Evolutionary conservation across 1,140 invertebrate species (phyloP).

Genomic region (Lasioglossum baleicum): DNA sequence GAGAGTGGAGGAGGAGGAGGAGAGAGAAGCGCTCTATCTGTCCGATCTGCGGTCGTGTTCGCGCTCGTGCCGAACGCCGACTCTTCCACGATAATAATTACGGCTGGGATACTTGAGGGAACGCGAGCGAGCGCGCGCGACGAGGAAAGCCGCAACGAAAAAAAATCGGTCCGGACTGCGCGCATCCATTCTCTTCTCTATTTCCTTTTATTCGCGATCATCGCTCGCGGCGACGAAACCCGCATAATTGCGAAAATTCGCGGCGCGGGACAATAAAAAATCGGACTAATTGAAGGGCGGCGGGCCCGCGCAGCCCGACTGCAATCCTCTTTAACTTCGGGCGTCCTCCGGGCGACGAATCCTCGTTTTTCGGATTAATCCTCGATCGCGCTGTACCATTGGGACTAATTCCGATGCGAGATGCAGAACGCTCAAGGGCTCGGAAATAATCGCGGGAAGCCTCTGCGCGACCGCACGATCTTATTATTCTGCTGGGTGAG

Average conservation of each 20-base stretch:
- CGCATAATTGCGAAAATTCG: constrained; percentile 62
- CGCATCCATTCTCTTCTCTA: constrained; percentile 32
- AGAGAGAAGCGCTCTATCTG: constrained; percentile 47
- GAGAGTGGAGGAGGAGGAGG: constrained; percentile 21
- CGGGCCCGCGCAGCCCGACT: no score
- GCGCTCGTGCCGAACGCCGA: constrained; percentile 40
- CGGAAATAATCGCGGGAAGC: no score
- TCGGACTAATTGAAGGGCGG: constrained; percentile 54
- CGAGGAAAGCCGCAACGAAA: constrained; percentile 32
- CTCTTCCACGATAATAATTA: constrained; percentile 38
- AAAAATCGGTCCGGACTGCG: constrained; percentile 10
- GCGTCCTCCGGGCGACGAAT: no score
- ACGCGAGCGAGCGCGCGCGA: not conserved
- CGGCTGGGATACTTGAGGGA: constrained; percentile 14
- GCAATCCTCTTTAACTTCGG: no score
- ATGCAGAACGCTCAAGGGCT: no score
- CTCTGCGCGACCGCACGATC: no score
- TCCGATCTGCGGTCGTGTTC: constrained; percentile 53
- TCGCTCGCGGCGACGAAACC: constrained; percentile 15
- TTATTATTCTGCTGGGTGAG: no score
- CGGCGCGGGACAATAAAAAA: constrained; percentile 52
- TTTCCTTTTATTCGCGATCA: constrained; percentile 38
- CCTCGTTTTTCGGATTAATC: no score
- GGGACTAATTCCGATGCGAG: no score
- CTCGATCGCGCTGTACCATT: no score